Percentiles rank a stretch among this genome's conserved stretches.
Conservation (phyloP, 2,888 invertebrate genomes). For the Chaitophorus viminalis region DNA sequence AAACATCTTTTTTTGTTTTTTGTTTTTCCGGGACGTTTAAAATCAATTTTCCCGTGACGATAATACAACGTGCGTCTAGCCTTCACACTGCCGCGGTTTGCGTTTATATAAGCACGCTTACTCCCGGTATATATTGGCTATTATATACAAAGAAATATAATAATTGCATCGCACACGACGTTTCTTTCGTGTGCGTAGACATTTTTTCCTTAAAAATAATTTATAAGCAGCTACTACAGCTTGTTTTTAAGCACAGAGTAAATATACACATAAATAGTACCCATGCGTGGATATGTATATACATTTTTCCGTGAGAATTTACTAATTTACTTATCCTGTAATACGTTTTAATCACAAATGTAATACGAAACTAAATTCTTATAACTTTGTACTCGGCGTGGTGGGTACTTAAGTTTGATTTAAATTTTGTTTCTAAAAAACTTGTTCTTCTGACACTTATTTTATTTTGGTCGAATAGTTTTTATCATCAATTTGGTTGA, state of each 20-base stretch:
- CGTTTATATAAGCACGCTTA: no score
- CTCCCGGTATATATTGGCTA: no score
- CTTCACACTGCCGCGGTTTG: no score
- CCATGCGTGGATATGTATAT: neutral
- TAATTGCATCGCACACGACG: neutral
- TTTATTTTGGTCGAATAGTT: neutral
- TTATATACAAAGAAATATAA: neutral
- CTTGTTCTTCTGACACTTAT: neutral
- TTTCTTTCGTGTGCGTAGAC: neutral
- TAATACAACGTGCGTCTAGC: neutral
- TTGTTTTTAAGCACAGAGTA: neutral
- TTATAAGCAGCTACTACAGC: neutral
- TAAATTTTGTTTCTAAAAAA: neutral
- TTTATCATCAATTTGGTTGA: neutral
- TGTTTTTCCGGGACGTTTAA: neutral
- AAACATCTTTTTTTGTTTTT: neutral
- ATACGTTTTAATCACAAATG: constrained; percentile 18
- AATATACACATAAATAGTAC: neutral
- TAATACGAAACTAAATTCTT: constrained; percentile 15
- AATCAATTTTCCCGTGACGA: neutral
- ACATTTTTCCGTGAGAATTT: neutral
- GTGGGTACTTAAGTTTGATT: constrained; percentile 12
- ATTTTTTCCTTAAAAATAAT: neutral
- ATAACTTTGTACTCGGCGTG: neutral
- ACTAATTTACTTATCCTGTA: neutral